Evolutionary conservation across 2,888 invertebrate species (phyloP), one percentile per base, ranked within the genome.

Genomic region (Morpho deidamia): DNA sequence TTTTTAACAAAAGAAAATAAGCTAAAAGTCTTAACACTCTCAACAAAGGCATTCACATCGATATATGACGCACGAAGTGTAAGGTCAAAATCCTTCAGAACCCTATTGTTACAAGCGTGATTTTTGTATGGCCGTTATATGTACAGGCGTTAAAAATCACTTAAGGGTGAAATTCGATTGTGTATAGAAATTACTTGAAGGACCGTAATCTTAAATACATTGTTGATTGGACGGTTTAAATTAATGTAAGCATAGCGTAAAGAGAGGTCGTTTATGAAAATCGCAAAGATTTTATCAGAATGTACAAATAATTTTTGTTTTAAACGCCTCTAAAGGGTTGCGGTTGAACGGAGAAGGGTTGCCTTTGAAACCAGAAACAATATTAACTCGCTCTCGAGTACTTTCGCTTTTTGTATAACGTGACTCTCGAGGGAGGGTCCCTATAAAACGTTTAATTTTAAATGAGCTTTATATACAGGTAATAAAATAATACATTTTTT

Each of bases 91-190:
- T 44, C n/a, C 9, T 33, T 12, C 34, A 11, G 5, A 12, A 10
- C 12, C 10, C 34, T 44, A 38, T 46, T 47, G 10, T 38, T 32
- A 47, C 32, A 39, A 39, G 47, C 39, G 47, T 38, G 39, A 47
- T 47, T 47, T 39, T 39, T 11, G 38, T 47, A 39, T 32, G n/a
- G 38, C 47, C 39, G 32, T 47, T 11, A 37, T 37, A 47, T 48
- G 42, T 48, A 46, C 43, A 53, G 48, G 56, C 56, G 56, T 56
- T 48, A 49, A 52, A 45, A 56, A 56, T 56, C 49, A 39, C 53
- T 44, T 34, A 11, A 32, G 46, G 44, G 47, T 44, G 14, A 38
- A n/a, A 38, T 41, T 41, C 45, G 38, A 53, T 56, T 56, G 53
- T 56, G 42, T 45, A 14, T 38, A 43, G 11, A 40, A 40, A 44